These are phyloP conservation scores for Aspidiotus rigidus DNA, from an alignment of 2,888 invertebrate species.

Conservation along the genomic window DNA sequence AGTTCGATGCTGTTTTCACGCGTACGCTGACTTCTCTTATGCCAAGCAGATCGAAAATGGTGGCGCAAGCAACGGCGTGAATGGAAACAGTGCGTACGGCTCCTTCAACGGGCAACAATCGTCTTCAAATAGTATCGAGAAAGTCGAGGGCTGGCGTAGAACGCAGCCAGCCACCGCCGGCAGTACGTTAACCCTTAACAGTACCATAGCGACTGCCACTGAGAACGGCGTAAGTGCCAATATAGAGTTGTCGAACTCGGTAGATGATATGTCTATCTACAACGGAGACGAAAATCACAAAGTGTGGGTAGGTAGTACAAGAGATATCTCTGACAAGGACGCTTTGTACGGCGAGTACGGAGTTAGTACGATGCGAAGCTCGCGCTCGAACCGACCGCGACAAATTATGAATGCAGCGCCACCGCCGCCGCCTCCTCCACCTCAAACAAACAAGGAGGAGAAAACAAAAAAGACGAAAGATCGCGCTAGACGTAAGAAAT, in stretches of 20 bases:
- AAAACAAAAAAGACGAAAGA: slow-evolving; percentile 46
- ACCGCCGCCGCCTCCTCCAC: slow-evolving; percentile 62
- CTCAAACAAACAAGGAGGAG: slow-evolving; percentile 48
- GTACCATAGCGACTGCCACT: slow-evolving; percentile 42
- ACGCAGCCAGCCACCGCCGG: slow-evolving; percentile 44
- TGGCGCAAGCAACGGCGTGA: slow-evolving; percentile 37
- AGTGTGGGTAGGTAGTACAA: slow-evolving; percentile 71
- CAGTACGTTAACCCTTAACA: slow-evolving; percentile 54
- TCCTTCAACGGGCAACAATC: slow-evolving; percentile 37
- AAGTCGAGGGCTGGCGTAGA: slow-evolving; percentile 52
- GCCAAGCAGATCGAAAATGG: slow-evolving; percentile 59
- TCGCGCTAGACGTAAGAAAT: slow-evolving; percentile 50
- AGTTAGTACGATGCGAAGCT: slow-evolving; percentile 47
- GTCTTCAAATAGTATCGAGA: slow-evolving; percentile 43
- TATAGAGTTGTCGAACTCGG: slow-evolving; percentile 41
- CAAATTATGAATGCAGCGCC: slow-evolving; percentile 61
- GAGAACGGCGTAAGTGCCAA: slow-evolving; percentile 45
- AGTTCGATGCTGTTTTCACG: slow-evolving; percentile 94
- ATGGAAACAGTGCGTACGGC: slow-evolving; percentile 38
- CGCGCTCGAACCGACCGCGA: slow-evolving; percentile 57
- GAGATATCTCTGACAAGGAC: slow-evolving; percentile 50
- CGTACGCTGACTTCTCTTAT: slow-evolving; percentile 91
- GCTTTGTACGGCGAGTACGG: slow-evolving; percentile 63
- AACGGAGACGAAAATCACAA: slow-evolving; percentile 91
- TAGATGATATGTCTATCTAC: slow-evolving; percentile 72